Percentiles rank a stretch among this genome's conserved stretches.
phyloP scores from a whole-genome alignment of 2,113 vertebrate genomes.

The Thomomys bottae region DNA sequence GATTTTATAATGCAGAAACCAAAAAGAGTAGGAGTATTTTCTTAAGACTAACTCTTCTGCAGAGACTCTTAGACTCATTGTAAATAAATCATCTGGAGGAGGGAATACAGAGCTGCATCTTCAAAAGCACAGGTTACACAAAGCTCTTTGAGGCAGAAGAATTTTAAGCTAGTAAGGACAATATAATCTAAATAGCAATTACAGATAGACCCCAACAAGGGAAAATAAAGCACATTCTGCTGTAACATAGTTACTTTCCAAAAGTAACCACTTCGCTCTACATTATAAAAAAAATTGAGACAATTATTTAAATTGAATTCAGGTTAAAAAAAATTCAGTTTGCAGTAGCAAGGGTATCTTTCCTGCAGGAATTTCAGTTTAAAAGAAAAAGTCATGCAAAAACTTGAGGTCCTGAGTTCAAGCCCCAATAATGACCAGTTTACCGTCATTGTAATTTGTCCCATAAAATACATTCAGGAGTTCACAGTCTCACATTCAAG shows the following conservation, averaged over 20 bases:
- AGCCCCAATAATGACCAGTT: not conserved
- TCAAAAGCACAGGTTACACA: not conserved
- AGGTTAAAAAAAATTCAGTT: not conserved
- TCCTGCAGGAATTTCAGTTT: not conserved
- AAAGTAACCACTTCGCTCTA: not conserved
- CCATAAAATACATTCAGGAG: not conserved
- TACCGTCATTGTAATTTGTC: not conserved
- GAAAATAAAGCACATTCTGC: not conserved
- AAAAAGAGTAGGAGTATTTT: not conserved
- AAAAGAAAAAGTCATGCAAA: not conserved
- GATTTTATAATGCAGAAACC: not conserved
- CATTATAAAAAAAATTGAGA: constrained; percentile 9
- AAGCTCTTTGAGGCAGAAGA: constrained; percentile 3
- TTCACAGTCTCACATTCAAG: not conserved
- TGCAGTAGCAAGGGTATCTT: constrained; percentile 12
- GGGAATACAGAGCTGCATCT: not conserved
- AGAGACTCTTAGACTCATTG: not conserved
- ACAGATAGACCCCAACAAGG: not conserved
- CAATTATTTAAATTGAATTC: not conserved
- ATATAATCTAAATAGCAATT: not conserved
- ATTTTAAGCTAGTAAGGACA: constrained; percentile 1
- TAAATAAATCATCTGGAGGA: constrained; percentile 25
- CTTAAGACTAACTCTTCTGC: not conserved
- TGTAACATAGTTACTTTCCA: not conserved
- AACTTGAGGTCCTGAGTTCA: not conserved